phyloP scores from a whole-genome alignment of 1,140 invertebrate genomes.

The Ips typographus region DNA sequence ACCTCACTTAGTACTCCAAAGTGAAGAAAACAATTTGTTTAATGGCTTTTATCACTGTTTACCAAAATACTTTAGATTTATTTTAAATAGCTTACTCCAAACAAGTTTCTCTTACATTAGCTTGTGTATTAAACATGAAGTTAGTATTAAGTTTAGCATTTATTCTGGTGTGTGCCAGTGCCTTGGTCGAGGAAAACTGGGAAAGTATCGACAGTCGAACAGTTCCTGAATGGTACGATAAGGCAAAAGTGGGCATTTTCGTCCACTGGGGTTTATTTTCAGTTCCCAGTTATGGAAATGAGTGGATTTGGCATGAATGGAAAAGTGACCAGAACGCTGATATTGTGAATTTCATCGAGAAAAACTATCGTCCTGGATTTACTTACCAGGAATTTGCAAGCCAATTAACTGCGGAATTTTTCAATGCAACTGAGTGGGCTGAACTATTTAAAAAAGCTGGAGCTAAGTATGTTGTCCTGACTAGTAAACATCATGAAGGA shows the following conservation, averaged over 20 bases:
- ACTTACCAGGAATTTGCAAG: slow-evolving; percentile 85
- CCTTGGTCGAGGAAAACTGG: slow-evolving; percentile 60
- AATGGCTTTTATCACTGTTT: too few relatives aligned
- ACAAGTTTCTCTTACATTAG: too few relatives aligned
- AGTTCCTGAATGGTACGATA: slow-evolving; percentile 85
- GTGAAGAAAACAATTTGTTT: too few relatives aligned
- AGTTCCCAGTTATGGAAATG: slow-evolving; percentile 79
- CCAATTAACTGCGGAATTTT: slow-evolving; percentile 81
- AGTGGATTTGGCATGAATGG: slow-evolving; percentile 89
- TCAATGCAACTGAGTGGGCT: slow-evolving; percentile 76
- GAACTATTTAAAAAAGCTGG: slow-evolving; percentile 72
- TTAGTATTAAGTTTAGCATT: too few relatives aligned
- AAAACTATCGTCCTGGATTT: slow-evolving; percentile 75
- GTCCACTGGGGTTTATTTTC: slow-evolving; percentile 93
- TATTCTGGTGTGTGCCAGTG: slow-evolving; percentile 54
- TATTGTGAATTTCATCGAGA: slow-evolving; percentile 63
- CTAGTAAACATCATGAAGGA: slow-evolving; percentile 93
- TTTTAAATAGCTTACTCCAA: too few relatives aligned
- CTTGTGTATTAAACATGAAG: too few relatives aligned
- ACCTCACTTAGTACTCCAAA: too few relatives aligned
- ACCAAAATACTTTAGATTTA: too few relatives aligned
- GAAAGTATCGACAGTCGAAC: slow-evolving; percentile 79
- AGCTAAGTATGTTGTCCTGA: slow-evolving; percentile 72
- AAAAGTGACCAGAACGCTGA: not conserved
- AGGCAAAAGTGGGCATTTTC: slow-evolving; percentile 90